phyloP scores from a whole-genome alignment of 1,140 invertebrate species.

The Homalodisca vitripennis region DNA sequence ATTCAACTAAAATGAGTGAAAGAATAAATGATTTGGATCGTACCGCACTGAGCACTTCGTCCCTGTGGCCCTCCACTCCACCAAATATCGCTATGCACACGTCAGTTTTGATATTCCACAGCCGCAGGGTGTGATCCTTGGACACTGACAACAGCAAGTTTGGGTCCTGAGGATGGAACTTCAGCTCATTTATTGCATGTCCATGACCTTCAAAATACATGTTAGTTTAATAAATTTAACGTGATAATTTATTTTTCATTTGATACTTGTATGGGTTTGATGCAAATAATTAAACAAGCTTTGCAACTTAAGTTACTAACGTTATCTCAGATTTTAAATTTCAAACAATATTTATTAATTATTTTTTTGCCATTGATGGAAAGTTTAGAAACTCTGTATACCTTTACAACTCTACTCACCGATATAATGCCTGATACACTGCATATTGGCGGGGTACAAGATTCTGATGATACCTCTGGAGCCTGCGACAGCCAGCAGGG shows the following conservation, averaged over 20 bases:
- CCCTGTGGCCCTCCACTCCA: slow-evolving; percentile 94
- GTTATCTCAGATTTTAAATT: too few species aligned
- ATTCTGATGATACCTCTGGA: slow-evolving; percentile 87
- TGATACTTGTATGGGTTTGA: too few species aligned
- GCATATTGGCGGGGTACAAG: slow-evolving; percentile 77
- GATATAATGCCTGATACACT: slow-evolving; percentile 89
- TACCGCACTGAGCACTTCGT: slow-evolving; percentile 91
- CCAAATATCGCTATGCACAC: slow-evolving; percentile 95
- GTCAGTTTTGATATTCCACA: slow-evolving; percentile 96
- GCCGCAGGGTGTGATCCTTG: slow-evolving; percentile 90
- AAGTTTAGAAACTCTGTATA: too few species aligned
- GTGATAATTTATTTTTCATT: slow-evolving; percentile 1
- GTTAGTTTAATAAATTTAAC: background rate
- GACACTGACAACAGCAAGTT: slow-evolving; percentile 90
- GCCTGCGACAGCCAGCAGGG: slow-evolving; percentile 87
- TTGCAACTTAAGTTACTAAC: too few species aligned
- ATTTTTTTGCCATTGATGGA: too few species aligned
- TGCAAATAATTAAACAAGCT: too few species aligned
- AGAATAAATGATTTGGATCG: too few species aligned
- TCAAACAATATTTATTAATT: too few species aligned
- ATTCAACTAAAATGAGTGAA: too few species aligned
- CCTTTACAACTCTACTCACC: slow-evolving; percentile 55
- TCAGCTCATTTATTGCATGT: slow-evolving; percentile 90
- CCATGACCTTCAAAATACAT: slow-evolving; percentile 65
- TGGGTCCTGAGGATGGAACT: slow-evolving; percentile 87